These are phyloP conservation scores for Adelosebastes latens DNA, from an alignment of 2,797 vertebrate species.

Conservation along the genomic window DNA sequence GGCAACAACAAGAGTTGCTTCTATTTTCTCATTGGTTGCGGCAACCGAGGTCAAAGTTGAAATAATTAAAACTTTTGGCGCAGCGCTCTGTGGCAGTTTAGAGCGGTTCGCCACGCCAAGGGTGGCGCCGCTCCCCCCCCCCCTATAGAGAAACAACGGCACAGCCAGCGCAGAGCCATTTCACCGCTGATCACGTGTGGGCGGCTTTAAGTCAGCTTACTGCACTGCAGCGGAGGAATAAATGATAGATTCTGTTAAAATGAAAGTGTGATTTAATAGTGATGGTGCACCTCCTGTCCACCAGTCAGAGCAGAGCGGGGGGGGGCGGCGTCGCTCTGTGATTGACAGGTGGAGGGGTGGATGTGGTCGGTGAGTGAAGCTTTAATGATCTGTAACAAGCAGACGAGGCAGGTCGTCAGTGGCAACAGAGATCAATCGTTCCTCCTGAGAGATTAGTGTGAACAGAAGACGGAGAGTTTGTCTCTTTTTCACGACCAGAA, in stretches of 20 bases:
- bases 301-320: neutral
- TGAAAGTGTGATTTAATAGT: neutral
- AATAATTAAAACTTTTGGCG: too few relatives aligned
- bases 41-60: too few relatives aligned
- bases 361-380: constrained; percentile 43
- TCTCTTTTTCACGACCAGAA: neutral
- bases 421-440: constrained; percentile 36
- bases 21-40: too few relatives aligned
- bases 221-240: neutral
- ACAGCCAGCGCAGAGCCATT: too few relatives aligned
- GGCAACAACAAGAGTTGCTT: too few relatives aligned
- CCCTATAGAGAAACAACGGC: too few relatives aligned
- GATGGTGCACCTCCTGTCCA: neutral
- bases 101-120: too few relatives aligned
- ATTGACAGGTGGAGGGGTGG: constrained; percentile 52
- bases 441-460: neutral
- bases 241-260: neutral
- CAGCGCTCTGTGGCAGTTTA: too few relatives aligned
- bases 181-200: too few relatives aligned
- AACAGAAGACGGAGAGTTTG: neutral
- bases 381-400: constrained; percentile 59
- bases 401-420: constrained; percentile 33
- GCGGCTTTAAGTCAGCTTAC: neutral
- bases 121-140: too few relatives aligned
- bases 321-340: neutral